A percentile compares a stretch with the other conserved stretches of the same genome.
These are phyloP conservation scores for Melanostoma mellinum DNA, from an alignment of 2,888 invertebrate genomes.

Conservation along the genomic window DNA sequence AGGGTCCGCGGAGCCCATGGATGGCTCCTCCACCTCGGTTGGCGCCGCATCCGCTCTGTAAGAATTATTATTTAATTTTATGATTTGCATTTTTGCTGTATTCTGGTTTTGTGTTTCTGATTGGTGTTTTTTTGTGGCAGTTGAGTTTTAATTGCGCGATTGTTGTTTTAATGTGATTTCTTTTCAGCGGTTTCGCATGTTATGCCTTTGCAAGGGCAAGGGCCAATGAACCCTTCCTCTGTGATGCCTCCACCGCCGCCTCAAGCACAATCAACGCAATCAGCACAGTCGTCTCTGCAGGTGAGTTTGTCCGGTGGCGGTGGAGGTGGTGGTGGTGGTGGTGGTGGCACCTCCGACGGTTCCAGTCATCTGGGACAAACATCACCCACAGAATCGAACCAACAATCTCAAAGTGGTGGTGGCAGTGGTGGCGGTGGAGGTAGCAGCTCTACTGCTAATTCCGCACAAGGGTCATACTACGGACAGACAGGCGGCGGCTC, in stretches of 20 bases:
- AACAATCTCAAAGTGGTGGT: conserved; percentile 73
- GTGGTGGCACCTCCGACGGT: conserved; percentile 72
- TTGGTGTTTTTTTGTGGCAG: conserved; percentile 34
- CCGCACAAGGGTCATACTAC: conserved; percentile 74
- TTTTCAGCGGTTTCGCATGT: conserved; percentile 80
- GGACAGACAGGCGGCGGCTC: conserved; percentile 74
- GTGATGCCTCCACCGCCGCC: conserved; percentile 81
- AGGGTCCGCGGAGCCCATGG: conserved; percentile 80
- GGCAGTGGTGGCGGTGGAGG: conserved; percentile 74
- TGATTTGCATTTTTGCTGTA: conserved; percentile 43
- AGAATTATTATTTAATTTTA: conserved; percentile 75
- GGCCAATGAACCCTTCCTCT: conserved; percentile 79
- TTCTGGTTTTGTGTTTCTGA: conserved; percentile 44
- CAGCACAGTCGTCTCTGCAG: conserved; percentile 65
- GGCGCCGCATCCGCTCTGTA: conserved; percentile 81
- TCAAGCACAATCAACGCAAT: conserved; percentile 79
- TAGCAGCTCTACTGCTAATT: conserved; percentile 74
- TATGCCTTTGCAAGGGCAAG: conserved; percentile 79
- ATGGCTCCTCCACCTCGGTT: conserved; percentile 81
- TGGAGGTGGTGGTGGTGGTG: conserved; percentile 62
- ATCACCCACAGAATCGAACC: conserved; percentile 77
- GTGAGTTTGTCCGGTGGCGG: conserved; percentile 66
- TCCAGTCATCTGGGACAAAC: conserved; percentile 77
- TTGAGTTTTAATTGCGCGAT: conserved; percentile 6
- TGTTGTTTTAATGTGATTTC: conserved; percentile 24